Conservation (phyloP, 2,113 vertebrate genomes). For the Eira barbara region DNA sequence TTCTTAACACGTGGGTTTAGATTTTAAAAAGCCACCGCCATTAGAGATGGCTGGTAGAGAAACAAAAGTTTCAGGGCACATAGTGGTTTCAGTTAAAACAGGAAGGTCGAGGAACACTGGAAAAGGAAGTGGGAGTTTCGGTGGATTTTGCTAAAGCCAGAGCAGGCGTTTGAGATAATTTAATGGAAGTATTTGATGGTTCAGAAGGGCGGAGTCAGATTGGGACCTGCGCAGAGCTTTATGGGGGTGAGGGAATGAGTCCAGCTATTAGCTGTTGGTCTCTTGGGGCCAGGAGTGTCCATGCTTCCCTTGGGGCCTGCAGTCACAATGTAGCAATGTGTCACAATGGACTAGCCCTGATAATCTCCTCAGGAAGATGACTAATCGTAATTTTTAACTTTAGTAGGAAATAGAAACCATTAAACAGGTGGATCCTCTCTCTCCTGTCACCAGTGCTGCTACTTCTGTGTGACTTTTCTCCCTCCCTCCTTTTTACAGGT, state of each 20-base stretch:
- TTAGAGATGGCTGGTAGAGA: background rate
- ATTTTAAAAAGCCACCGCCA: background rate
- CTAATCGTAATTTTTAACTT: background rate
- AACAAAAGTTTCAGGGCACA: background rate
- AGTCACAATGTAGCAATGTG: background rate
- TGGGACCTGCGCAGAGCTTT: background rate
- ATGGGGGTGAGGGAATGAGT: background rate
- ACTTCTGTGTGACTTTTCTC: background rate
- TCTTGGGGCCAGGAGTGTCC: background rate
- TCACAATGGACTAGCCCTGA: background rate
- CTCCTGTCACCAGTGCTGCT: background rate
- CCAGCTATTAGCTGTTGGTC: background rate
- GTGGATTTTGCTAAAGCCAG: background rate
- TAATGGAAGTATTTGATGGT: background rate
- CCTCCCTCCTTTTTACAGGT: background rate
- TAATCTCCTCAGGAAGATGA: background rate
- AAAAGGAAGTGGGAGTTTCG: background rate
- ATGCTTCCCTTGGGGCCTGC: background rate
- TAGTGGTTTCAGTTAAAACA: background rate
- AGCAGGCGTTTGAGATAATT: background rate
- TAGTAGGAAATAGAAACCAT: background rate
- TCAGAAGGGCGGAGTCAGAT: background rate
- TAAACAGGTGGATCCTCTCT: background rate
- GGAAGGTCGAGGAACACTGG: background rate
- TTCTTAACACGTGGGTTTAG: background rate